Evolutionary conservation across 2,113 vertebrate species (phyloP), one percentile per base, ranked within the genome.

Genomic region (Poicephalus gulielmi): DNA sequence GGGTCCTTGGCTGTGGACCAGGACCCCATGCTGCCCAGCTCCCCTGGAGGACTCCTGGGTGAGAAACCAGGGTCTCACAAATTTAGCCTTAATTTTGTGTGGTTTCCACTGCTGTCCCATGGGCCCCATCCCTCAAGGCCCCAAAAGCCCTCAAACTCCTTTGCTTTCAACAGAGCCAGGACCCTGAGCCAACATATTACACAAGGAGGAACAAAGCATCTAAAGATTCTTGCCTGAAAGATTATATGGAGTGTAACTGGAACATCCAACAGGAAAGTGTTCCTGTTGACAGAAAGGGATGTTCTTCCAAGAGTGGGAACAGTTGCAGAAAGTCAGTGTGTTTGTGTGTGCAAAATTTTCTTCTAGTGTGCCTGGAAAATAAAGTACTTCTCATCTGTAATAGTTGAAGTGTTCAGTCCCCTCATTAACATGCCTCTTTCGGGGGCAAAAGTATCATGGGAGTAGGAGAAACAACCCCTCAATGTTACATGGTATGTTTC

Each of bases 271-370:
- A 93, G 44, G 35, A 83, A 82, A 90, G 8, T 1, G 2, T 69
- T 81, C 39, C 28, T 81, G 37, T 31, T 86, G 73, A 88, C 37
- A 82, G 64, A 64, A 75, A 44, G 6, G 7, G 35, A 39, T 92
- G 73, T 82, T 93, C 75, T 88, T 86, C 90, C 68, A 81, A 46
- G 68, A 86, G 43, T 78, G 69, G 88, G 80, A 90, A 78, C 47
- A 7, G 24, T 87, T 67, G 75, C 44, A 91, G 52, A 84, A 78
- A 84, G 30, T 67, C 68, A 19, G 19, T 3, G 28, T 50, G 49
- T 73, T 83, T 78, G 50, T 46, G 63, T 71, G 75, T 88, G 35
- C 28, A 88, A 81, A 60, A 13, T 69, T 66, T 62, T 77, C 43
- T 80, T 82, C 55, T 15, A 7, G 24, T 50, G 25, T 93, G 27